A percentile compares a stretch with the other conserved stretches of the same genome.
Conservation (phyloP, 2,888 invertebrate species). For the Pollenia angustigena region DNA sequence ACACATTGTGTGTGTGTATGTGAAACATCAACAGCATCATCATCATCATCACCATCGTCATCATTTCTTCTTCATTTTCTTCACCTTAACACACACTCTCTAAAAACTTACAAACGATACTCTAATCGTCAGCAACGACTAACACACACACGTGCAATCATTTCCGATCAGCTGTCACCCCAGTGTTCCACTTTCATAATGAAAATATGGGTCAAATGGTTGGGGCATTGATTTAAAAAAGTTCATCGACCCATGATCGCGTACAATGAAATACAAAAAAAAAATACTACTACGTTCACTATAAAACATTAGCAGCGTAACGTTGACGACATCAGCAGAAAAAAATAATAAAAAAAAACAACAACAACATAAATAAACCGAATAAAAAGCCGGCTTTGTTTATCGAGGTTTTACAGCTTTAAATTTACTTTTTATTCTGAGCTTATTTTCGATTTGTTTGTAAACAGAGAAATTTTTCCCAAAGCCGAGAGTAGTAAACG, state of each 20-base stretch:
- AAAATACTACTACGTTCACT: slow-evolving; percentile 54
- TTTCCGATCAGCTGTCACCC: slow-evolving; percentile 81
- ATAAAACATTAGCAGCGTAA: slow-evolving; percentile 56
- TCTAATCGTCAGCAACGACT: slow-evolving; percentile 64
- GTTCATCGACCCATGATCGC: slow-evolving; percentile 78
- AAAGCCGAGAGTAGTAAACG: slow-evolving; percentile 1
- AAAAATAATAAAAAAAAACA: slow-evolving; percentile 62
- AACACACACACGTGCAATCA: slow-evolving; percentile 63
- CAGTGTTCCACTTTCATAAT: slow-evolving; percentile 81
- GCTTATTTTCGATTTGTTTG: slow-evolving; percentile 66
- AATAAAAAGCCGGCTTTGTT: slow-evolving; percentile 69
- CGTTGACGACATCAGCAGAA: slow-evolving; percentile 64
- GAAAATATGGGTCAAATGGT: slow-evolving; percentile 81
- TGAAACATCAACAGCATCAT: slow-evolving; percentile 59
- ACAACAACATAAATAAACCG: slow-evolving; percentile 40
- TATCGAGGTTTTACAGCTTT: slow-evolving; percentile 57
- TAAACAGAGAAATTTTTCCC: slow-evolving; percentile 66
- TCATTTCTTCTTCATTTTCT: slow-evolving; percentile 47
- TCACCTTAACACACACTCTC: slow-evolving; percentile 37
- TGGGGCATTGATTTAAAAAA: slow-evolving; percentile 77
- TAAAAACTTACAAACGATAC: slow-evolving; percentile 65
- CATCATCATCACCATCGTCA: slow-evolving; percentile 33
- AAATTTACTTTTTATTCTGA: slow-evolving; percentile 73
- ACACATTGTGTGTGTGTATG: slow-evolving; percentile 8
- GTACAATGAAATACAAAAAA: slow-evolving; percentile 59